Conservation (phyloP, 1,140 invertebrate genomes). For the Cyclina sinensis region DNA sequence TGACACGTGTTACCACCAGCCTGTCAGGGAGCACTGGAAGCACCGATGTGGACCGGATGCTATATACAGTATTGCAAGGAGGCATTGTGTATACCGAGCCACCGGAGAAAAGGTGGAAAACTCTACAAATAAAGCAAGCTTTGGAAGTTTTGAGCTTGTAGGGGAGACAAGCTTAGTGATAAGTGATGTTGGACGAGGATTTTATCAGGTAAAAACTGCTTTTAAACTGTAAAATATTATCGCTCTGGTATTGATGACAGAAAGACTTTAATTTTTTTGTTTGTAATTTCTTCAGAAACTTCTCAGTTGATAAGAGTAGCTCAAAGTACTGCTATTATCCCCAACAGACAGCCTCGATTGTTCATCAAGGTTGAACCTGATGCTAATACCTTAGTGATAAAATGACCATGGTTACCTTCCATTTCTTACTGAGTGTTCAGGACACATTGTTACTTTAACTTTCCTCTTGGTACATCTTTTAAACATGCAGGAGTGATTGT, state of each 20-base stretch:
- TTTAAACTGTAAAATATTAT: too few relatives aligned
- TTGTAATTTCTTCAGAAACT: too few relatives aligned
- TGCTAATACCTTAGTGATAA: too few relatives aligned
- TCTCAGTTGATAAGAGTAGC: too few relatives aligned
- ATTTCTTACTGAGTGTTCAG: too few relatives aligned
- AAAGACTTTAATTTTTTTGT: too few relatives aligned
- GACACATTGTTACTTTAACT: too few relatives aligned
- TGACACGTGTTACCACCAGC: constrained; percentile 53
- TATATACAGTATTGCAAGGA: constrained; percentile 67
- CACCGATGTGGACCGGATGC: constrained; percentile 45
- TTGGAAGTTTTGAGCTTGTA: constrained; percentile 44
- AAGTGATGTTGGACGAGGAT: constrained; percentile 29
- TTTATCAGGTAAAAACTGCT: constrained; percentile 73
- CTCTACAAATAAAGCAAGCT: constrained; percentile 14
- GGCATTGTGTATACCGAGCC: constrained; percentile 57
- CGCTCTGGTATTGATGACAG: too few relatives aligned
- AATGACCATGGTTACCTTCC: too few relatives aligned
- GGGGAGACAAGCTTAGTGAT: constrained; percentile 56
- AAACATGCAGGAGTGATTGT: not conserved
- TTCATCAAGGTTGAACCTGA: too few relatives aligned
- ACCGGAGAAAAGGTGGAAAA: constrained; percentile 41
- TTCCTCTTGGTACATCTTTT: not conserved
- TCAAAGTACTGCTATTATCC: too few relatives aligned
- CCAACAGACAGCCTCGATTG: too few relatives aligned
- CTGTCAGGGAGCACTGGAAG: constrained; percentile 61